Evolutionary conservation across 2,113 vertebrate genomes (phyloP), one percentile per base, ranked within the genome.

Genomic region (Cottus gobio): DNA sequence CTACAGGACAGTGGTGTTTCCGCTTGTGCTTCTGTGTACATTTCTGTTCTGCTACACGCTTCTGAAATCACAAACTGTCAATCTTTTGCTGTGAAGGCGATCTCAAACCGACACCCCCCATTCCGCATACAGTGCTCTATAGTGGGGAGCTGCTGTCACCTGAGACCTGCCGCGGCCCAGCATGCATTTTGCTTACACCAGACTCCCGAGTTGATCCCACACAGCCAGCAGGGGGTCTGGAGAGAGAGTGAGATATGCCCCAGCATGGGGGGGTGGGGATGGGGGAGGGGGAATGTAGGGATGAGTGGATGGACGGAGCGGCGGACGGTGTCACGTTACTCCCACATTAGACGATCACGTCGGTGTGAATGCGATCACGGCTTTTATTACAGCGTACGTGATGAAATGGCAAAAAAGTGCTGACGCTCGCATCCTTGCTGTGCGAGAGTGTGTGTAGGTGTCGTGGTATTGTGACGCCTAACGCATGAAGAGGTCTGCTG

Each of bases 301-400:
- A 61, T 57, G 64, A 75, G 71, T 57, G 57, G 54, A 42, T 50
- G 80, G 77, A 80, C 81, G 78, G 79, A 63, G 61, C 26, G 66
- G 37, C 24, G 56, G 70, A 75, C 31, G 73, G 82, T 28, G 77
- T 87, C 79, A 31, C 18, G 34, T 88, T 88, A 68, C 87, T 83
- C 74, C 77, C 56, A 75, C 71, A 64, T 75, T 31, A 63, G 71
- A 86, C 12, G 64, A 85, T 75, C 77, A 71, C 78, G 84, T 84
- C 79, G 50, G 78, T 85, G 75, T 79, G 81, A 85, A 77, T 83
- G 80, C 56, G 81, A 87, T 89, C 82, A 30, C 3, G 24, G 80
- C 80, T 88, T 77, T 89, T 91, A 77, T 85, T 90, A 87, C 85
- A 75, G 88, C 76, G 90, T 73, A 84, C 74, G 67, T 75, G 80